Conservation (phyloP, 2,888 invertebrate species). For the Tachystola acroxantha region DNA sequence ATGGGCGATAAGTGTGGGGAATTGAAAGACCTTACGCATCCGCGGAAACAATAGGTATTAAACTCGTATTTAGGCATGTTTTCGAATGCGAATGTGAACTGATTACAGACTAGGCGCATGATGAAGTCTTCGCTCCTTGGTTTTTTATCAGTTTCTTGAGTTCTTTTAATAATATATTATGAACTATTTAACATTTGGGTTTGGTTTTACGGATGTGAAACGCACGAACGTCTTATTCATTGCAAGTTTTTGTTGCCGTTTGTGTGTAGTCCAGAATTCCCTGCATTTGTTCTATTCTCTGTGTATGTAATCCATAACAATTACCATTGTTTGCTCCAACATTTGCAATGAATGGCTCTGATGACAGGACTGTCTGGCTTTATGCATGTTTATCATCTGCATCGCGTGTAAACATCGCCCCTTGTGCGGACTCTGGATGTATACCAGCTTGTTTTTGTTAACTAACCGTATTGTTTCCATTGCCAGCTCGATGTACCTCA, state of each 20-base stretch:
- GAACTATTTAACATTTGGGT: too few relatives aligned
- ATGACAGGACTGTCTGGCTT: slow-evolving; percentile 21
- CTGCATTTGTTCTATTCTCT: neutral
- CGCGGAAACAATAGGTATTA: slow-evolving; percentile 56
- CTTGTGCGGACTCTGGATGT: slow-evolving; percentile 21
- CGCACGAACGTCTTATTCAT: too few relatives aligned
- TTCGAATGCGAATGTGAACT: slow-evolving; percentile 46
- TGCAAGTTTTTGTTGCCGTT: too few relatives aligned
- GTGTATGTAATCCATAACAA: neutral
- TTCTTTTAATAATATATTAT: too few relatives aligned
- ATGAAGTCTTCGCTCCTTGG: too few relatives aligned
- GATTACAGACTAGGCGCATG: slow-evolving; percentile 37
- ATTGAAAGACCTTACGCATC: slow-evolving; percentile 38
- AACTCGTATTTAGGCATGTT: slow-evolving; percentile 41
- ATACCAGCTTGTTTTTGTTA: slow-evolving; percentile 43
- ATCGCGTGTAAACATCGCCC: slow-evolving; percentile 30
- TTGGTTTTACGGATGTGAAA: too few relatives aligned
- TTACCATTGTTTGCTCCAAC: slow-evolving; percentile 22
- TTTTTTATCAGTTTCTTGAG: too few relatives aligned
- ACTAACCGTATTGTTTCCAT: slow-evolving; percentile 38
- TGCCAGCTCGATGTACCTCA: slow-evolving; percentile 11
- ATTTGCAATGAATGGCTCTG: slow-evolving; percentile 29
- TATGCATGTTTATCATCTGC: slow-evolving; percentile 33
- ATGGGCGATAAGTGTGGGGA: slow-evolving; percentile 34
- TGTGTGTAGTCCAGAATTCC: too few relatives aligned